Evolutionary conservation across 2,113 vertebrate species (phyloP), one percentile per base, ranked within the genome.

Genomic region (Gobius niger): DNA sequence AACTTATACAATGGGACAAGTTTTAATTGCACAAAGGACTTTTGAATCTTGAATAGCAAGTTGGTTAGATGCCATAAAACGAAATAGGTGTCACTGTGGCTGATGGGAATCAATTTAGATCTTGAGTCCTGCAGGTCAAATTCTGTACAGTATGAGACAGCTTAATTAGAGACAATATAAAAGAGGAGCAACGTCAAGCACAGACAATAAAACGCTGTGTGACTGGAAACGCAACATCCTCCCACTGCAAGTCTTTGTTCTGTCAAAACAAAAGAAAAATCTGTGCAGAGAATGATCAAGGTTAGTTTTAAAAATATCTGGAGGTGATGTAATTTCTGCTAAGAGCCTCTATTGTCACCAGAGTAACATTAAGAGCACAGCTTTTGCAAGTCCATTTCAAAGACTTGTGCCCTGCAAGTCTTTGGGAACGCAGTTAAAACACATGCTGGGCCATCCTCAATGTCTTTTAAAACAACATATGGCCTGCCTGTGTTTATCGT

Each of bases 101-200:
- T 75, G 52, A 52, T 53, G 68, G 68, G 67, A 69, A 67, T 52
- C 0, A 44, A 76, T 42, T 12, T 65, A 34, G 47, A 65, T 67
- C 74, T 78, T 67, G 63, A 62, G 79, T 82, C 51, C 61, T 40
- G 9, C 44, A 68, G 75, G 72, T 87, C 74, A 68, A 75, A 76
- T 49, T 4, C 1, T 66, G 79, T 59, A 61, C 44, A 78, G 76
- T 70, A 61, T 77, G 82, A 81, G 73, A 82, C 57, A 44, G 68
- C 82, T 87, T 85, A 78, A 88, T 88, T 82, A 82, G 53, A 16
- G 56, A 75, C 69, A 44, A 68, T 76, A 72, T 70, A 72, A 70
- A 76, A 68, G 47, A 71, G 56, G 18, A 68, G 65, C 65, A 65
- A 44, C 62, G 65, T 67, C 51, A 63, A 16, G 47, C 50, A 65